Evolutionary conservation across 2,797 vertebrate genomes (phyloP).

Genomic region (Argyrosomus regius): DNA sequence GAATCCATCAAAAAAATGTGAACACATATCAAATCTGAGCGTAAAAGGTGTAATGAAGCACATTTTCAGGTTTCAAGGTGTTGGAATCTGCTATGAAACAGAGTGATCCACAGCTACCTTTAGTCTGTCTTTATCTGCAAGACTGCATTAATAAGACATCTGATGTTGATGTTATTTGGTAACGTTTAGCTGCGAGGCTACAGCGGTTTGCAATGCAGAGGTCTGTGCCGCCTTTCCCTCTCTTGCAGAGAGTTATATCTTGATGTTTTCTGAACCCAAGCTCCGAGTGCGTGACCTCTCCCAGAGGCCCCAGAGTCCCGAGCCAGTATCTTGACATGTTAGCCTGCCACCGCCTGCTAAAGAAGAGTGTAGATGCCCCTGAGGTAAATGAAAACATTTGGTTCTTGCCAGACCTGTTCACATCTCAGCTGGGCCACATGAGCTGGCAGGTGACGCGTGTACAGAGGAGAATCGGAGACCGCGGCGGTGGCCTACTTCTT

Average conservation of each 20-base stretch:
- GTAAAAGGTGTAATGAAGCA: conserved; percentile 68
- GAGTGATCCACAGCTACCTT: conserved; percentile 25
- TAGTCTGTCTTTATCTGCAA: conserved; percentile 13
- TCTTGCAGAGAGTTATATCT: conserved; percentile 28
- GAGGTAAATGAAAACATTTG: conserved; percentile 86
- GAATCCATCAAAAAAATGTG: conserved; percentile 71
- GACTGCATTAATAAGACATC: conserved; percentile 32
- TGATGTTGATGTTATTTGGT: conserved; percentile 22
- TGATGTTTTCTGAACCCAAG: conserved; percentile 72
- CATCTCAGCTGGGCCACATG: conserved; percentile 79
- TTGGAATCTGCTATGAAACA: conserved; percentile 53
- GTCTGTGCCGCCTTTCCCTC: conserved; percentile 14
- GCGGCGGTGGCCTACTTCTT: conserved; percentile 80
- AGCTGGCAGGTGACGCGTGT: conserved; percentile 83
- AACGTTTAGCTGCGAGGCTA: conserved; percentile 6
- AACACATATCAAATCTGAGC: conserved; percentile 63
- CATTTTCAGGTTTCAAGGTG: conserved; percentile 71
- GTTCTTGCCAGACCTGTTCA: conserved; percentile 84
- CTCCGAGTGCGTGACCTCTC: conserved; percentile 74
- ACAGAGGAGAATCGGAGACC: conserved; percentile 75
- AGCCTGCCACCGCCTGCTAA: conserved; percentile 76
- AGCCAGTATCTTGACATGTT: conserved; percentile 78
- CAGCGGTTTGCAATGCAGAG: conserved; percentile 9
- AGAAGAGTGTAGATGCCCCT: conserved; percentile 80
- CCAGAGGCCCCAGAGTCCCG: conserved; percentile 68